A percentile compares a stretch with the other conserved stretches of the same genome.
These are phyloP conservation scores for Bovichtus variegatus DNA, from an alignment of 2,797 vertebrate genomes.

Conservation along the genomic window DNA sequence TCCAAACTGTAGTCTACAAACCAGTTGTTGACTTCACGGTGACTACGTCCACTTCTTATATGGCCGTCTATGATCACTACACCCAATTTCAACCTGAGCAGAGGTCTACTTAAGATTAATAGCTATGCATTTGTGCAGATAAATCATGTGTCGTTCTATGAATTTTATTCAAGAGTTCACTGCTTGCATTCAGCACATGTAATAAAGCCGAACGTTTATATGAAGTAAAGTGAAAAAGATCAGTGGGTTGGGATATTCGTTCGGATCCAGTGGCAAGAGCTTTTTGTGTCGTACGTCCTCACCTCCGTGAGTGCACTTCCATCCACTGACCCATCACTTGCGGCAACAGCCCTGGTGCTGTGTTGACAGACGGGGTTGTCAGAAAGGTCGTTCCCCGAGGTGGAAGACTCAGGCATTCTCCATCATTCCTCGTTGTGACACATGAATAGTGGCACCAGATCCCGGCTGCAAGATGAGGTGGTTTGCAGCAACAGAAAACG, in stretches of 20 bases:
- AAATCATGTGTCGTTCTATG: background rate
- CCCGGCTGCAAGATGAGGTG: conserved; percentile 44
- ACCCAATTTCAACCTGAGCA: too few relatives aligned
- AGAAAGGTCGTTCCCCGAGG: conserved; percentile 72
- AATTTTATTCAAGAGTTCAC: background rate
- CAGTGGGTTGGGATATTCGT: conserved; percentile 19
- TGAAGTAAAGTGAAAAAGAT: background rate
- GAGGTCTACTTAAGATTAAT: background rate
- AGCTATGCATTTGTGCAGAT: background rate
- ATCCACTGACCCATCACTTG: conserved; percentile 52
- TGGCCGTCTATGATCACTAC: too few relatives aligned
- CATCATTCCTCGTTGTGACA: conserved; percentile 70
- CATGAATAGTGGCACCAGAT: conserved; percentile 62
- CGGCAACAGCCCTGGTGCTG: conserved; percentile 28
- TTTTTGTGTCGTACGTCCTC: background rate
- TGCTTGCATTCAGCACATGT: conserved; percentile 9
- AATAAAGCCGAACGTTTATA: conserved; percentile 8
- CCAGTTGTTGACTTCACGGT: too few relatives aligned
- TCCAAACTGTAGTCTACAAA: too few relatives aligned
- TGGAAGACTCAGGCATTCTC: conserved; percentile 42
- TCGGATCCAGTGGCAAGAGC: conserved; percentile 1
- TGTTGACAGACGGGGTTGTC: conserved; percentile 63
- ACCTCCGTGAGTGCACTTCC: conserved; percentile 32
- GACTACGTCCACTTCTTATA: too few relatives aligned
- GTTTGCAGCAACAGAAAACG: conserved; percentile 50